These are phyloP conservation scores for Phacellophora camtschatica DNA, from an alignment of 30 jellyfish, hydroid and myxozoan genomes.

Conservation along the genomic window DNA sequence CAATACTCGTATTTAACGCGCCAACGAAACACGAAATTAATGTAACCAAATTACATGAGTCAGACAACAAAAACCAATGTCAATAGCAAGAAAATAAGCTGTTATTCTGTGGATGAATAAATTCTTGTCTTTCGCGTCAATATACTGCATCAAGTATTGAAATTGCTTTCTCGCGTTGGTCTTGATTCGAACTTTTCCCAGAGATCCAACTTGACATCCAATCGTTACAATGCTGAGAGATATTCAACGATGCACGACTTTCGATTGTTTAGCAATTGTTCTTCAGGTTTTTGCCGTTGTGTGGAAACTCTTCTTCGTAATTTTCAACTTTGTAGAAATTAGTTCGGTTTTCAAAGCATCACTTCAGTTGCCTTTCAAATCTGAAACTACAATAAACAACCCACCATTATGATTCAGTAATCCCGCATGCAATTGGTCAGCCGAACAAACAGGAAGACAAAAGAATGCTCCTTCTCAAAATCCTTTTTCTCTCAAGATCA, in stretches of 20 bases:
- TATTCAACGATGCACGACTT: conserved; percentile 26
- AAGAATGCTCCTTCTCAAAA: conserved; percentile 23
- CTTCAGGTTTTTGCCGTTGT: no score
- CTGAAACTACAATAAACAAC: conserved; percentile 2
- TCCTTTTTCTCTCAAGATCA: no score
- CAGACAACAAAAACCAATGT: neutral
- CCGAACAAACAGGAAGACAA: neutral
- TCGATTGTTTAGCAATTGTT: no score
- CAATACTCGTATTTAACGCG: neutral
- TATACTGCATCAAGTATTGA: no score
- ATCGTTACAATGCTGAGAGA: neutral
- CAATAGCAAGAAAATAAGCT: neutral
- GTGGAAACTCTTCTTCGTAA: neutral
- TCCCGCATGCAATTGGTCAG: conserved; percentile 27
- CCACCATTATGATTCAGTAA: conserved; percentile 13
- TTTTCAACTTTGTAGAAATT: neutral
- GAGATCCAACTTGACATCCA: no score
- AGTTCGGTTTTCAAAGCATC: neutral
- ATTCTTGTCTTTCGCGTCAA: neutral
- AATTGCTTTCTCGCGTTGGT: no score
- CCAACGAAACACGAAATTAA: neutral
- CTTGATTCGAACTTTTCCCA: no score
- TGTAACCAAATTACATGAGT: neutral
- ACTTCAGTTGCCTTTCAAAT: neutral
- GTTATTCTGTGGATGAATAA: neutral